Evolutionary conservation across 2,113 vertebrate species (phyloP).

Genomic region (Falco punctatus): DNA sequence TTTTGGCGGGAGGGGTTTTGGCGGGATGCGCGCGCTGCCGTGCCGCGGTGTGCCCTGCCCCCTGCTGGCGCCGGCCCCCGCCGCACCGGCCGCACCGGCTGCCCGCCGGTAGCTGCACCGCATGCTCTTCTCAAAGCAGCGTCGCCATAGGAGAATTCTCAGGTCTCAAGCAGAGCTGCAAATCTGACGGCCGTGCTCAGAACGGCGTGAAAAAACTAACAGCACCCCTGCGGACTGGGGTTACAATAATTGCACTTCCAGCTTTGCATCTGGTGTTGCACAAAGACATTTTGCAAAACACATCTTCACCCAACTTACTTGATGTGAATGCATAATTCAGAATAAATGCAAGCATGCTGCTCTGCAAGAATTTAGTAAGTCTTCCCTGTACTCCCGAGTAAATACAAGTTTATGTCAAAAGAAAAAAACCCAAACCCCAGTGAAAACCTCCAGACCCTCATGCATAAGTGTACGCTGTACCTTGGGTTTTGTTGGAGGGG

Average conservation of each 20-base stretch:
- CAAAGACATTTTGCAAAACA: not conserved
- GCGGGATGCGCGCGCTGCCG: rapidly evolving
- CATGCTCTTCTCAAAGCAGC: not conserved
- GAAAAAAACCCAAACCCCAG: not conserved
- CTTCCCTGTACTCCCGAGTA: not conserved
- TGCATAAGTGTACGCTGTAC: not conserved
- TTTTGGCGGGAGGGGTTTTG: not conserved
- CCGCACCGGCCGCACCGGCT: not conserved
- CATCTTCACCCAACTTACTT: not conserved
- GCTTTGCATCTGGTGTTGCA: not conserved
- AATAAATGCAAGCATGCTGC: not conserved
- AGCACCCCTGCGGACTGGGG: not conserved
- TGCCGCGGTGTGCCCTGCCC: not conserved
- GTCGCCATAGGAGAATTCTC: not conserved
- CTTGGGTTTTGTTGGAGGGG: not conserved
- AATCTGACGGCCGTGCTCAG: not conserved
- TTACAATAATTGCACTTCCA: not conserved
- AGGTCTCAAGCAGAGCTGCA: not conserved
- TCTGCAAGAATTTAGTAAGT: not conserved
- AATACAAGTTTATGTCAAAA: not conserved
- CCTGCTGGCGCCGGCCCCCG: not conserved
- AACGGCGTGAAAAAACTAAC: not conserved
- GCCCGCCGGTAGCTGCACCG: too few relatives aligned
- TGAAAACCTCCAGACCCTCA: not conserved
- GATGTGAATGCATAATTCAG: not conserved